These are phyloP conservation scores for Dendronephthya gigantea DNA, from an alignment of 64 coral and sea anemone genomes.

Conservation along the genomic window DNA sequence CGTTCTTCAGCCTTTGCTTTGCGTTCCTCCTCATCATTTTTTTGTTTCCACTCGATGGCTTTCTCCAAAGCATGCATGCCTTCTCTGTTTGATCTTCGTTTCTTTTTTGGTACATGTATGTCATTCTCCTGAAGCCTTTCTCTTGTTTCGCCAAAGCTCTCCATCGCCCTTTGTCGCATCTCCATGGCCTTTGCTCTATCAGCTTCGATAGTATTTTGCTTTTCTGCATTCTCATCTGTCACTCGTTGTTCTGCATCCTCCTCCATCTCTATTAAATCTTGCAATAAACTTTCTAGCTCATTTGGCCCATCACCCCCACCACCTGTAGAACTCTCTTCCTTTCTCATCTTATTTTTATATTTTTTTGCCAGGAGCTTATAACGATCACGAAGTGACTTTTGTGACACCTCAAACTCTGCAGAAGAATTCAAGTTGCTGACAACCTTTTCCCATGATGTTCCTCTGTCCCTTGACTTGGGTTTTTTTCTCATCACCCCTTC, in stretches of 20 bases:
- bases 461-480: too few species aligned
- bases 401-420: conserved; percentile 14
- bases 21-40: too few species aligned
- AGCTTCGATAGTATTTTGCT: neutral
- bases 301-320: conserved; percentile 13
- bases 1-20: too few species aligned
- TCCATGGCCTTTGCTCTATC: conserved; percentile 9
- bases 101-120: too few species aligned
- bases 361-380: conserved; percentile 1
- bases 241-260: conserved; percentile 1
- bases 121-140: too few species aligned
- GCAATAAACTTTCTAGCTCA: conserved; percentile 1
- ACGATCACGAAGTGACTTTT: neutral
- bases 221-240: neutral
- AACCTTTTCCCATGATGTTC: neutral
- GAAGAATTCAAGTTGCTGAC: neutral
- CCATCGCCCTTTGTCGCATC: too few species aligned
- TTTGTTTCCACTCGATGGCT: too few species aligned
- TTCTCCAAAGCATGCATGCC: too few species aligned
- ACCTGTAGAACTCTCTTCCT: neutral
- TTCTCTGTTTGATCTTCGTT: too few species aligned
- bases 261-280: conserved; percentile 12
- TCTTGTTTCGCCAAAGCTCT: too few species aligned
- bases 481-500: too few species aligned
- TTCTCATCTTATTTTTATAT: neutral